A percentile compares a stretch with the other conserved stretches of the same genome.
Conservation (phyloP, 2,113 vertebrate genomes). For the Callipepla squamata region DNA sequence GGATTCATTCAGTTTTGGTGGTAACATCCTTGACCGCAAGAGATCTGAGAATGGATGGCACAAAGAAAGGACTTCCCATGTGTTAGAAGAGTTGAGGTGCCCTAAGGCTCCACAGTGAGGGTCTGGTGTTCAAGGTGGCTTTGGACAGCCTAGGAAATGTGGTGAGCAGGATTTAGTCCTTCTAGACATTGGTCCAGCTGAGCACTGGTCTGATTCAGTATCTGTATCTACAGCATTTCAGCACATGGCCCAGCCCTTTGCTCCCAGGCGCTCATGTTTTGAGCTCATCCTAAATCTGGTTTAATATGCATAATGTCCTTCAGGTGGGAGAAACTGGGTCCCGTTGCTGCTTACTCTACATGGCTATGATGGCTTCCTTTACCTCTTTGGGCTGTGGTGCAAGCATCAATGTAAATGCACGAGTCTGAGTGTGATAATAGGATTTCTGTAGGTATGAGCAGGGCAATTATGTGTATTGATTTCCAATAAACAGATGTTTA, state of each 20-base stretch:
- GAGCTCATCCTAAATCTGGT: background rate
- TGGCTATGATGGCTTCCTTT: accelerated
- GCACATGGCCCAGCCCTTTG: accelerated
- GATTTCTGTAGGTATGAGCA: background rate
- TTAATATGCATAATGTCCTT: background rate
- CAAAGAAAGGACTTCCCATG: background rate
- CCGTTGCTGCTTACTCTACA: background rate
- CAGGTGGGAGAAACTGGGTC: background rate
- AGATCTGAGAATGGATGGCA: background rate
- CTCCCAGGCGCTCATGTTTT: background rate
- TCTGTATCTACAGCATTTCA: background rate
- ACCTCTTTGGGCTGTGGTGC: background rate
- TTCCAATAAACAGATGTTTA: constrained; percentile 10
- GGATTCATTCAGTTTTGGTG: background rate
- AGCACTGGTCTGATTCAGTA: background rate
- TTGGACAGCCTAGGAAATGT: background rate
- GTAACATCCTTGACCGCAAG: background rate
- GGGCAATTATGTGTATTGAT: constrained; percentile 1
- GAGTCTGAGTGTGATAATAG: background rate
- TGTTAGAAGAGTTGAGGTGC: background rate
- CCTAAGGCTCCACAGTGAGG: background rate
- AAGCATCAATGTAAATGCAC: background rate
- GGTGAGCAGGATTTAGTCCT: background rate
- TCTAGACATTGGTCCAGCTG: background rate
- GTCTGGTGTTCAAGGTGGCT: background rate